Percentiles rank a stretch among this genome's conserved stretches.
phyloP scores from a whole-genome alignment of 2,113 vertebrate genomes.

The Nothocercus nigrocapillus region DNA sequence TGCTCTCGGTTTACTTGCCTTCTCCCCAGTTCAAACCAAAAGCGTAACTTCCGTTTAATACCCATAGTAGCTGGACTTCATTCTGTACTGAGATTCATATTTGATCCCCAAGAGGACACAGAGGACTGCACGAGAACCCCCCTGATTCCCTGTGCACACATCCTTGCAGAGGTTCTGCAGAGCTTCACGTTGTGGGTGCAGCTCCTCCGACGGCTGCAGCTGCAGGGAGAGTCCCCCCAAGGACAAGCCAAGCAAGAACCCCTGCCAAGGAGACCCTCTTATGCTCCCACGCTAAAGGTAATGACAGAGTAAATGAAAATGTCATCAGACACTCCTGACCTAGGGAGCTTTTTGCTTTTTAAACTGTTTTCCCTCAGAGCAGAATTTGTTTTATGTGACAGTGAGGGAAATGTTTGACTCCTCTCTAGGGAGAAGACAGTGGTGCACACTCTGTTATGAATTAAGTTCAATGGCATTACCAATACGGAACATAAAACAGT shows the following conservation, averaged over 20 bases:
- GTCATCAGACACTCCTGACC: background rate
- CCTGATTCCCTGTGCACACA: background rate
- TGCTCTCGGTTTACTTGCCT: background rate
- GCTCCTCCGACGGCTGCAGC: background rate
- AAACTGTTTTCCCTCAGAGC: background rate
- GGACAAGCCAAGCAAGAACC: background rate
- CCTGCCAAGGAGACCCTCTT: too few relatives aligned
- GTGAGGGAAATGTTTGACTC: background rate
- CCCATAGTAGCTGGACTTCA: background rate
- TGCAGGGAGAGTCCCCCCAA: background rate
- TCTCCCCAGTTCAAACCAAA: background rate
- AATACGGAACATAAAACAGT: too few relatives aligned
- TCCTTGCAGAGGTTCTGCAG: background rate
- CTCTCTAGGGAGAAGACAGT: background rate
- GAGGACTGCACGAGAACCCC: background rate
- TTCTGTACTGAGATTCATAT: background rate
- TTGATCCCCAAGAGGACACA: background rate
- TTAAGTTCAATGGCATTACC: too few relatives aligned
- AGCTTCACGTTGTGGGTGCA: slow-evolving; percentile 13
- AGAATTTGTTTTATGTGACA: background rate
- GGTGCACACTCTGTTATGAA: background rate
- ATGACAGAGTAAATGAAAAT: background rate
- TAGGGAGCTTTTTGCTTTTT: background rate
- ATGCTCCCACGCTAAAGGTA: background rate
- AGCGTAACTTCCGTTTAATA: background rate